These are phyloP conservation scores for Aphidius colemani DNA, from an alignment of 2,888 invertebrate genomes.

Conservation along the genomic window DNA sequence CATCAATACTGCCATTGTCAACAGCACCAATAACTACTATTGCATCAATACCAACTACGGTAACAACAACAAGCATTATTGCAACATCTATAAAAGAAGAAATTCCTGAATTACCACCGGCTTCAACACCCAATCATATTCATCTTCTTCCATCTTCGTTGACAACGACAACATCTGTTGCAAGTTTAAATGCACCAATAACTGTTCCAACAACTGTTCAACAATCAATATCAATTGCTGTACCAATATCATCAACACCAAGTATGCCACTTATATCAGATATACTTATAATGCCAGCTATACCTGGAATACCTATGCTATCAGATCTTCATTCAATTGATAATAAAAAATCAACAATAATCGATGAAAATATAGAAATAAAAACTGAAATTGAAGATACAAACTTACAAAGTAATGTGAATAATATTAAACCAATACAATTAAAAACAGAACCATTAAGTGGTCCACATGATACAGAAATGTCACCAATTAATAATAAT, in stretches of 20 bases:
- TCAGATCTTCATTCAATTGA: slow-evolving; percentile 55
- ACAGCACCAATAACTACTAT: too few species aligned
- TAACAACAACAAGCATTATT: too few species aligned
- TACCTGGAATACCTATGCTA: slow-evolving; percentile 53
- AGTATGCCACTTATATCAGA: background rate
- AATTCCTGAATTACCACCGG: too few species aligned
- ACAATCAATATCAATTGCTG: slow-evolving; percentile 46
- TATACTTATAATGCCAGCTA: slow-evolving; percentile 13
- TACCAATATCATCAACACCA: slow-evolving; percentile 46
- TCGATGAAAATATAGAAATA: slow-evolving; percentile 43
- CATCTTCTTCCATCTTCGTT: too few species aligned
- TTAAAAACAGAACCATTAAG: slow-evolving; percentile 50
- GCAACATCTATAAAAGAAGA: too few species aligned
- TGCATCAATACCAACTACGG: too few species aligned
- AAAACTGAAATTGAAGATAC: slow-evolving; percentile 35
- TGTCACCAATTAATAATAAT: slow-evolving; percentile 41
- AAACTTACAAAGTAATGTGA: slow-evolving; percentile 32
- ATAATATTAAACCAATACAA: slow-evolving; percentile 37
- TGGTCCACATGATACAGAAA: slow-evolving; percentile 42
- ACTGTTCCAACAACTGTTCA: slow-evolving; percentile 47
- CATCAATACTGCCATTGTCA: too few species aligned
- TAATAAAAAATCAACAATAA: slow-evolving; percentile 43
- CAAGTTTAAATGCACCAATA: slow-evolving; percentile 8
- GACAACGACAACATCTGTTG: too few species aligned
- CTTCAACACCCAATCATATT: too few species aligned